Evolutionary conservation across 2,888 invertebrate genomes (phyloP).

Genomic region (Micoletzkya japonica): DNA sequence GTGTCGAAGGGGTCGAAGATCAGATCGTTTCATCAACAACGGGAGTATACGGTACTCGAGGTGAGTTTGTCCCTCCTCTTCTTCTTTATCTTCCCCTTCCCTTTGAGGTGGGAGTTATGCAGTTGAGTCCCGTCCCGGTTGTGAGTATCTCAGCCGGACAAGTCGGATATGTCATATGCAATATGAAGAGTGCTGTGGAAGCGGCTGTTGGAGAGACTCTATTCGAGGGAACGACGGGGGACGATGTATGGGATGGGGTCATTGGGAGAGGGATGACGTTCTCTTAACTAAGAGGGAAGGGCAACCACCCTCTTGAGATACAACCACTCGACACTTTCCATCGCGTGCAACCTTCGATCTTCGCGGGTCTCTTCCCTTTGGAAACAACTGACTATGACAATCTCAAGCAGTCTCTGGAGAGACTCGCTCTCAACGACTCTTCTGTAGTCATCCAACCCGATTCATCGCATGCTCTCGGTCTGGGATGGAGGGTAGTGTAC

Average conservation of each 20-base stretch:
- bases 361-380: slow-evolving; percentile 85
- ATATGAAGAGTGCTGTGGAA: slow-evolving; percentile 73
- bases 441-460: slow-evolving; percentile 82
- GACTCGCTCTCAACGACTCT: slow-evolving; percentile 88
- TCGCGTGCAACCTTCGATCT: slow-evolving; percentile 77
- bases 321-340: slow-evolving; percentile 10
- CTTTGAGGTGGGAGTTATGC: slow-evolving; percentile 74
- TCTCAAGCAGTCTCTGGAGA: slow-evolving; percentile 78
- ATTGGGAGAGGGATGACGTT: too few species aligned
- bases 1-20: slow-evolving; percentile 76
- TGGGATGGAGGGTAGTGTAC: slow-evolving; percentile 66
- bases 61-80: slow-evolving; percentile 36
- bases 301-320: not conserved
- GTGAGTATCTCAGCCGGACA: slow-evolving; percentile 76
- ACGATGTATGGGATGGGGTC: not conserved
- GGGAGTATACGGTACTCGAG: slow-evolving; percentile 78
- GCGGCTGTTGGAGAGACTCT: slow-evolving; percentile 59
- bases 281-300: not conserved
- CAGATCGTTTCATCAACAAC: slow-evolving; percentile 74
- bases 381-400: slow-evolving; percentile 70
- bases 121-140: slow-evolving; percentile 71
- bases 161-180: slow-evolving; percentile 84
- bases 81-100: not conserved
- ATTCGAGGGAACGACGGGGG: slow-evolving; percentile 34
- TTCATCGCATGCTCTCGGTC: slow-evolving; percentile 68